Evolutionary conservation across 2,888 invertebrate genomes (phyloP).

Genomic region (Folsomia manolachei): DNA sequence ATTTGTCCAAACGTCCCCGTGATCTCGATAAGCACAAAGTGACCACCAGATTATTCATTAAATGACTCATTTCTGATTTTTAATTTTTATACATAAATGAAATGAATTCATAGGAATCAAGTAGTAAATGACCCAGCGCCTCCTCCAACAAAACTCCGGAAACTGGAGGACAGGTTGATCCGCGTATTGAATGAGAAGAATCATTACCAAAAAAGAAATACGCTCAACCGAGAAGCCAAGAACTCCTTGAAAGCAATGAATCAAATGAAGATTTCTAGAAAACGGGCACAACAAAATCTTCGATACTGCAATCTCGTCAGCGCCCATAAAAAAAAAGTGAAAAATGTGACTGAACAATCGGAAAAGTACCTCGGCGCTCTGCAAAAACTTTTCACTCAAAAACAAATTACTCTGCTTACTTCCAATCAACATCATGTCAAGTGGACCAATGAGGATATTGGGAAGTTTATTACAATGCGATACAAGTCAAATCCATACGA

Average conservation of each 20-base stretch:
- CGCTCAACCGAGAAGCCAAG: background rate
- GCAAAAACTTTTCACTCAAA: background rate
- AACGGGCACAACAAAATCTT: background rate
- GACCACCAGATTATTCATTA: too few relatives aligned
- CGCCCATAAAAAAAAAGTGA: background rate
- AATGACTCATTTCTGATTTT: too few relatives aligned
- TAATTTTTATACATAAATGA: too few relatives aligned
- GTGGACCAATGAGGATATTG: conserved; percentile 11
- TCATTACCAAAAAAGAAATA: background rate
- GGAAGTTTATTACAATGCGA: background rate
- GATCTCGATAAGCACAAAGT: too few relatives aligned
- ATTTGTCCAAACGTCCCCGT: too few relatives aligned
- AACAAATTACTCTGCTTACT: background rate
- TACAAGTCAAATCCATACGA: conserved; percentile 12
- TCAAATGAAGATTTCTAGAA: background rate
- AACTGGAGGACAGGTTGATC: background rate
- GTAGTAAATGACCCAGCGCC: background rate
- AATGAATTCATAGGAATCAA: too few relatives aligned
- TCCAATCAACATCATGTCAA: background rate
- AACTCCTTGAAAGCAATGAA: background rate
- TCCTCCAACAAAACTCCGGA: background rate
- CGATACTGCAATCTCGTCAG: background rate
- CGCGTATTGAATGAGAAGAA: background rate
- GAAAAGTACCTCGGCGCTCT: background rate
- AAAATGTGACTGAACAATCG: background rate